These are phyloP conservation scores for Siderastrea siderea DNA, from an alignment of 92 coral and sea anemone species.

Conservation along the genomic window DNA sequence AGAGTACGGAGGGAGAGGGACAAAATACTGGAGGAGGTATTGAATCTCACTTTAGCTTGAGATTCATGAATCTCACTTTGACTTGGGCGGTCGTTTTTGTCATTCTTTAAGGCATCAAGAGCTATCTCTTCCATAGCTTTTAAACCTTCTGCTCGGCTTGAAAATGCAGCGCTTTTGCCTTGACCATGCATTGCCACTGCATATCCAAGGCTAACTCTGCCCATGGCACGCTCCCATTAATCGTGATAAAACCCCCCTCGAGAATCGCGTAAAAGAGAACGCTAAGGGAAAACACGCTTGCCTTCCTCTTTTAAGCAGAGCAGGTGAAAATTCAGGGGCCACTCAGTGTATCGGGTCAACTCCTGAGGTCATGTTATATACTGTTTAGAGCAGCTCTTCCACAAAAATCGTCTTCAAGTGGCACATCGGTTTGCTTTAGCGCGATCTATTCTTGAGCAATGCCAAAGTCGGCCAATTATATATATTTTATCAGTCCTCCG, in stretches of 20 bases:
- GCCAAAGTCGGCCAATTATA: constrained; percentile 86
- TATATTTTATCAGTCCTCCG: constrained; percentile 19
- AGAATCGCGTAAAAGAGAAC: constrained; percentile 67
- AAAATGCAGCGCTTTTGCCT: constrained; percentile 21
- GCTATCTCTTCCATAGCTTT: constrained; percentile 27
- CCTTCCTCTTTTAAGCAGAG: constrained; percentile 34
- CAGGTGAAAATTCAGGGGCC: constrained; percentile 78
- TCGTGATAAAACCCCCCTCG: constrained; percentile 49
- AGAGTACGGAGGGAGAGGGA: too few relatives aligned
- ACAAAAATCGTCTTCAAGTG: not conserved
- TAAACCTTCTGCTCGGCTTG: constrained; percentile 6
- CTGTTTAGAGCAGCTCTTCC: constrained; percentile 10
- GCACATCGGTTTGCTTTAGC: constrained; percentile 21
- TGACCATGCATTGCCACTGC: constrained; percentile 15
- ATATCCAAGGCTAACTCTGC: constrained; percentile 55
- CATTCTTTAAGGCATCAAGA: constrained; percentile 32
- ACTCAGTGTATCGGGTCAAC: constrained; percentile 62
- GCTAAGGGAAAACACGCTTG: constrained; percentile 78
- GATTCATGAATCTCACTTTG: constrained; percentile 26
- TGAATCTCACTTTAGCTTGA: too few relatives aligned
- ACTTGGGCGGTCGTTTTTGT: constrained; percentile 45
- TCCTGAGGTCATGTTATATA: constrained; percentile 55
- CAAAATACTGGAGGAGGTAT: too few relatives aligned
- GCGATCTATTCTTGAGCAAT: constrained; percentile 55
- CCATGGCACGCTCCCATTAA: not conserved